Conservation (phyloP, 2,797 vertebrate species). For the Rhinichthys osculus region DNA sequence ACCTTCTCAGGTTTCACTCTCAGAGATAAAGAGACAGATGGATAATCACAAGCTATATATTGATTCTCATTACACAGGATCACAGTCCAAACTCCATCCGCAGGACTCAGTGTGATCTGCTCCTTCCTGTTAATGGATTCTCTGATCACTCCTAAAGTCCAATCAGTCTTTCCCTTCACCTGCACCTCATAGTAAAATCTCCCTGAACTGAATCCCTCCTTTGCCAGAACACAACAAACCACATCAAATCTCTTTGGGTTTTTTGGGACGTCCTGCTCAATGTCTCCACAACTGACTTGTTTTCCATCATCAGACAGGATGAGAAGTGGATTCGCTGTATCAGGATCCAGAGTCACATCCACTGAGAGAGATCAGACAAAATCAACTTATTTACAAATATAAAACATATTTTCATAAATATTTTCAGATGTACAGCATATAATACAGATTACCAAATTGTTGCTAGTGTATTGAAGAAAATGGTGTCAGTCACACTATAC, state of each 20-base stretch:
- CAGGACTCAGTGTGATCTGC: accelerated
- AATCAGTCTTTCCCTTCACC: neutral
- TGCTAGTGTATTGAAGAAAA: neutral
- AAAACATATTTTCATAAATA: neutral
- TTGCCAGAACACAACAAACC: neutral
- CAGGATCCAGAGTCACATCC: slow-evolving; percentile 15
- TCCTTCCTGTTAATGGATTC: neutral
- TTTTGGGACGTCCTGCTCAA: neutral
- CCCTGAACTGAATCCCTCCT: neutral
- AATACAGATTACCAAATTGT: too few relatives aligned
- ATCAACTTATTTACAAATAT: too few relatives aligned
- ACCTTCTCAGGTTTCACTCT: neutral
- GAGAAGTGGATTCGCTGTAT: neutral
- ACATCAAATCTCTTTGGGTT: neutral
- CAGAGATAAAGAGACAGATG: accelerated
- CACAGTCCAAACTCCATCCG: neutral
- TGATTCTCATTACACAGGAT: neutral
- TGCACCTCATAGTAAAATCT: too few relatives aligned
- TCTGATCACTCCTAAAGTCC: neutral
- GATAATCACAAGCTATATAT: accelerated
- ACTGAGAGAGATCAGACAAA: slow-evolving; percentile 16
- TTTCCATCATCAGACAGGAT: slow-evolving; percentile 11
- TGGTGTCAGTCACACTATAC: neutral
- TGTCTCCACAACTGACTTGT: neutral
- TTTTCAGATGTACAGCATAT: neutral